A percentile compares a stretch with the other conserved stretches of the same genome.
phyloP scores from a whole-genome alignment of 92 coral and sea anemone species.

The Galaxea fascicularis region DNA sequence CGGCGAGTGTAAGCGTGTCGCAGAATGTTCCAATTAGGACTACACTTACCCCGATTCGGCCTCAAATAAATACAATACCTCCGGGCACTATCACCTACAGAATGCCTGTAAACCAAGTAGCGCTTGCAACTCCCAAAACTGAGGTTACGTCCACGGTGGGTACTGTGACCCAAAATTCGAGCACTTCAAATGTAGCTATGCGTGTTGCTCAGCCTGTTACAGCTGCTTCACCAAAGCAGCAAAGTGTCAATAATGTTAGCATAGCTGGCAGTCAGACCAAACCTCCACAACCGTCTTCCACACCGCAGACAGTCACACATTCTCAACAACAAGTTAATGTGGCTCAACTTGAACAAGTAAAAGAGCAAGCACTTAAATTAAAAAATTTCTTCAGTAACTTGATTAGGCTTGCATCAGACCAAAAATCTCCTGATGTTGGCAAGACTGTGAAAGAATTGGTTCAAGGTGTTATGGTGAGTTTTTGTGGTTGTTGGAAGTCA shows the following conservation, averaged over 20 bases:
- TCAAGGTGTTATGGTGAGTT: slow-evolving; percentile 95
- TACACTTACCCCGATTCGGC: slow-evolving; percentile 48
- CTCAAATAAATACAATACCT: slow-evolving; percentile 42
- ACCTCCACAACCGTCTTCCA: slow-evolving; percentile 10
- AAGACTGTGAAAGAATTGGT: slow-evolving; percentile 92
- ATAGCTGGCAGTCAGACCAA: slow-evolving; percentile 48
- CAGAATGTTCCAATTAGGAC: slow-evolving; percentile 53
- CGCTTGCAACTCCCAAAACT: slow-evolving; percentile 40
- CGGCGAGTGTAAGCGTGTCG: slow-evolving; percentile 41
- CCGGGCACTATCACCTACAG: slow-evolving; percentile 49
- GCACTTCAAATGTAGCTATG: slow-evolving; percentile 43
- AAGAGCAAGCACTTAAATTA: slow-evolving; percentile 91
- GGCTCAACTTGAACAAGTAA: slow-evolving; percentile 75
- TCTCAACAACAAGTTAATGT: slow-evolving; percentile 72
- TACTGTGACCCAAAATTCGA: slow-evolving; percentile 29
- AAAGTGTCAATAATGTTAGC: slow-evolving; percentile 46
- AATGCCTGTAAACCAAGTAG: slow-evolving; percentile 32
- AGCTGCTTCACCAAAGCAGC: slow-evolving; percentile 28
- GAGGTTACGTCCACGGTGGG: slow-evolving; percentile 38
- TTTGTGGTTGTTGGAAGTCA: background rate
- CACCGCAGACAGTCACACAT: slow-evolving; percentile 50
- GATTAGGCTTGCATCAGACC: slow-evolving; percentile 91
- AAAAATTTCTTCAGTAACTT: slow-evolving; percentile 90
- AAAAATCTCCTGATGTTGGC: slow-evolving; percentile 95
- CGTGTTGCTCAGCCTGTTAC: slow-evolving; percentile 48